Conservation (phyloP, 2,888 invertebrate genomes). For the Allophyes oxyacanthae region DNA sequence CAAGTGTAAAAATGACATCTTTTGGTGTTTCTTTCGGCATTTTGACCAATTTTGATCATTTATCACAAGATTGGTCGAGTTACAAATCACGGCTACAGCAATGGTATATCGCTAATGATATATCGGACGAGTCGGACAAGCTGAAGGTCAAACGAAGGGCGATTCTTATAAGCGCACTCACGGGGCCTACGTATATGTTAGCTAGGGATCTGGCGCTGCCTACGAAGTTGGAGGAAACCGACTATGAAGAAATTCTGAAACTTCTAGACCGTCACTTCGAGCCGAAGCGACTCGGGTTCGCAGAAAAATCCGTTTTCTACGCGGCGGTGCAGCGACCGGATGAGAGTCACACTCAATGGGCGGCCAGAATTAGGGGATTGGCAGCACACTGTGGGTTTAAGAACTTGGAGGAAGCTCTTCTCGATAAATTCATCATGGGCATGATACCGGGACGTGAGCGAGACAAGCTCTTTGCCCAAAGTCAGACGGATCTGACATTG, state of each 20-base stretch:
- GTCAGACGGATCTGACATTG: conserved; percentile 37
- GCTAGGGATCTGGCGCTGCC: conserved; percentile 5
- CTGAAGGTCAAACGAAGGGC: conserved; percentile 4
- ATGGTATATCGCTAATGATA: conserved; percentile 3
- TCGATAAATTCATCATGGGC: conserved; percentile 51
- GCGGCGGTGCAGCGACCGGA: background rate
- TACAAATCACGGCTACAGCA: conserved; percentile 1
- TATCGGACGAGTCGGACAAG: conserved; percentile 1
- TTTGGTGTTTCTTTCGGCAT: background rate
- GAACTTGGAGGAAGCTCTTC: conserved; percentile 1
- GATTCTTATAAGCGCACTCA: background rate
- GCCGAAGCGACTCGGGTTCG: background rate
- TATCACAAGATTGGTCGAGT: conserved; percentile 1
- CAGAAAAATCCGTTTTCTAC: background rate
- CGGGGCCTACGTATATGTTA: background rate
- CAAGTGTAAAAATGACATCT: background rate
- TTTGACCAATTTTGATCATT: background rate
- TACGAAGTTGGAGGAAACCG: background rate
- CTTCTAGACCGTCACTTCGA: conserved; percentile 4
- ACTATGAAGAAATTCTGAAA: background rate
- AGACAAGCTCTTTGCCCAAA: conserved; percentile 48
- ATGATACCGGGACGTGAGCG: conserved; percentile 47
- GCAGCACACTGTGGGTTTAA: conserved; percentile 7
- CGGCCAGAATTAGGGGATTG: conserved; percentile 8
- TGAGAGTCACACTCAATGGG: conserved; percentile 5